A percentile compares a stretch with the other conserved stretches of the same genome.
phyloP scores from a whole-genome alignment of 1,140 invertebrate genomes.

The Ylistrum balloti region DNA sequence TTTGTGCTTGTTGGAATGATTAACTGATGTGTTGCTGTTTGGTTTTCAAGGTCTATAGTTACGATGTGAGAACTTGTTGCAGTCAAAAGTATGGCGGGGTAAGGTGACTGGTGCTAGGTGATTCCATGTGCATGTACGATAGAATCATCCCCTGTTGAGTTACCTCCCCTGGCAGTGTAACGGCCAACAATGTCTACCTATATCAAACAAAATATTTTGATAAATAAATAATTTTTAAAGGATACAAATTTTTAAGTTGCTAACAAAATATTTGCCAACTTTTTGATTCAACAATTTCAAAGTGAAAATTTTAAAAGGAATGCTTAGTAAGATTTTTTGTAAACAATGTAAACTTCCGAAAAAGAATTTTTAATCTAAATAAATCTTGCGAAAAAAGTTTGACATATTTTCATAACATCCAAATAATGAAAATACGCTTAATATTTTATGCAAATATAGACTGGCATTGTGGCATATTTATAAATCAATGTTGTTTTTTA shows the following conservation, averaged over 20 bases:
- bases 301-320: too few species aligned
- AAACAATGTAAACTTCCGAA: too few species aligned
- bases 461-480: neutral
- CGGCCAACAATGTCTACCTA: neutral
- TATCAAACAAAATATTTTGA: neutral
- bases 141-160: constrained; percentile 23
- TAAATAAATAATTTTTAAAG: too few species aligned
- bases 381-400: too few species aligned
- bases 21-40: constrained; percentile 43
- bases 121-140: constrained; percentile 42
- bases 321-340: too few species aligned
- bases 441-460: neutral
- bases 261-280: too few species aligned
- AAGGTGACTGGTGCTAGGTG: constrained; percentile 50
- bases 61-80: constrained; percentile 55
- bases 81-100: constrained; percentile 56
- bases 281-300: too few species aligned
- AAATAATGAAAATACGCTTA: too few species aligned
- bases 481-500: neutral
- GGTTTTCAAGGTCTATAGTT: constrained; percentile 71
- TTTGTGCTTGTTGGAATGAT: neutral
- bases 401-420: too few species aligned
- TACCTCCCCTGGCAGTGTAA: constrained; percentile 31
- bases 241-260: too few species aligned
- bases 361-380: too few species aligned